A percentile compares a stretch with the other conserved stretches of the same genome.
These are phyloP conservation scores for Odobenus rosmarus DNA, from an alignment of 2,113 vertebrate species.

Conservation along the genomic window DNA sequence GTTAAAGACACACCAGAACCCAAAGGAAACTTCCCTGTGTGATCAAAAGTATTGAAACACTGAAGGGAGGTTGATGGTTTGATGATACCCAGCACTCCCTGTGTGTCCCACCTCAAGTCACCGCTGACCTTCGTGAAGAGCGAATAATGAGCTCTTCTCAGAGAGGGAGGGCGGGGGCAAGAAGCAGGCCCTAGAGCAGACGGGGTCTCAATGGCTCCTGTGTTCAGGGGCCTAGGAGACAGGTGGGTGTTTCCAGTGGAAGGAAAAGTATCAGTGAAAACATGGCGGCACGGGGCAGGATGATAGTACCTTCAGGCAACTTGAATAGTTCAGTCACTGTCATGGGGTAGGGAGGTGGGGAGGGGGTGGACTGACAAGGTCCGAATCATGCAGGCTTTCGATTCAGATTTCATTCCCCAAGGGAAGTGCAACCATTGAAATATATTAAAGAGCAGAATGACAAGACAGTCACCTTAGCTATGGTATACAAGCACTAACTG, in stretches of 20 bases:
- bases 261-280: neutral
- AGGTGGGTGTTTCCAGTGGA: neutral
- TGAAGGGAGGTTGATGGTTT: neutral
- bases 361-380: fast-evolving
- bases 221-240: neutral
- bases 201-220: neutral
- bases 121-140: neutral
- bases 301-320: too few relatives aligned
- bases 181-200: neutral
- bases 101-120: neutral
- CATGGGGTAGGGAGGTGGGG: neutral
- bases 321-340: neutral
- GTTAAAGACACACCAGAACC: neutral
- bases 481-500: neutral
- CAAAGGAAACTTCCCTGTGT: neutral
- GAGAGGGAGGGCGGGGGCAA: neutral
- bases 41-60: neutral
- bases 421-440: neutral
- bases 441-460: neutral
- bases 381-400: neutral
- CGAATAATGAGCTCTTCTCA: neutral
- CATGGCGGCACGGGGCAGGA: fast-evolving
- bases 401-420: neutral
- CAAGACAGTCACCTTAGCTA: neutral
- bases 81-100: neutral